phyloP scores from a whole-genome alignment of 2,797 vertebrate species.

The Parauchenoglanis ngamensis region DNA sequence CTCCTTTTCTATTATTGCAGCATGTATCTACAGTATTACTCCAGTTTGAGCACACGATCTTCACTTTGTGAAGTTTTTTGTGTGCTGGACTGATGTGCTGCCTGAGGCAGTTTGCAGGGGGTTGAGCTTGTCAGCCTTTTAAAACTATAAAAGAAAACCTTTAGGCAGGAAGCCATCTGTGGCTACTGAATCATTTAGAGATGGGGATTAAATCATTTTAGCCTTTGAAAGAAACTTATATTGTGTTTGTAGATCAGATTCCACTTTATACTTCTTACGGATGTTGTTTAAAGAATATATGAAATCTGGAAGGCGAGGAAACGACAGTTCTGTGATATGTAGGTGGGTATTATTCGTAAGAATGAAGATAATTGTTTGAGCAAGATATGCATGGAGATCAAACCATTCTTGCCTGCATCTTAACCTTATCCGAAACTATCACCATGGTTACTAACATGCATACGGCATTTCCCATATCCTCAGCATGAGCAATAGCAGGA shows the following conservation, averaged over 20 bases:
- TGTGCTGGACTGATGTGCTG: slow-evolving; percentile 30
- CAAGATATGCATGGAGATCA: not conserved
- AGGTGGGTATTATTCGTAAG: not conserved
- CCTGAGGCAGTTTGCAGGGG: slow-evolving; percentile 39
- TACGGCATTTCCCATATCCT: slow-evolving; percentile 5
- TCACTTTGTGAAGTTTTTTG: slow-evolving; percentile 29
- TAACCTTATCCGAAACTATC: slow-evolving; percentile 37
- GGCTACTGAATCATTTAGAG: slow-evolving; percentile 13
- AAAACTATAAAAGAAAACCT: slow-evolving; percentile 35
- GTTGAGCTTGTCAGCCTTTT: slow-evolving; percentile 21
- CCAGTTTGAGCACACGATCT: slow-evolving; percentile 25
- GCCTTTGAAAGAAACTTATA: slow-evolving; percentile 5
- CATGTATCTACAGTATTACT: slow-evolving; percentile 35
- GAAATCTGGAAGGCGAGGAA: not conserved
- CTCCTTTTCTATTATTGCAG: slow-evolving; percentile 24
- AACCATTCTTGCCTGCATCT: not conserved
- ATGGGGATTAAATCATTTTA: not conserved
- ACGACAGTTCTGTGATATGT: not conserved
- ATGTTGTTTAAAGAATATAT: not conserved
- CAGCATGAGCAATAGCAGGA: slow-evolving; percentile 7
- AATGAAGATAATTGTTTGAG: slow-evolving; percentile 15
- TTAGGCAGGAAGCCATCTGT: slow-evolving; percentile 7
- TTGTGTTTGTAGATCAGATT: not conserved
- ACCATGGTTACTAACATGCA: slow-evolving; percentile 43
- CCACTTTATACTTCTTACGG: not conserved